phyloP scores from a whole-genome alignment of 64 coral and sea anemone species.

The Porites australiensis region DNA sequence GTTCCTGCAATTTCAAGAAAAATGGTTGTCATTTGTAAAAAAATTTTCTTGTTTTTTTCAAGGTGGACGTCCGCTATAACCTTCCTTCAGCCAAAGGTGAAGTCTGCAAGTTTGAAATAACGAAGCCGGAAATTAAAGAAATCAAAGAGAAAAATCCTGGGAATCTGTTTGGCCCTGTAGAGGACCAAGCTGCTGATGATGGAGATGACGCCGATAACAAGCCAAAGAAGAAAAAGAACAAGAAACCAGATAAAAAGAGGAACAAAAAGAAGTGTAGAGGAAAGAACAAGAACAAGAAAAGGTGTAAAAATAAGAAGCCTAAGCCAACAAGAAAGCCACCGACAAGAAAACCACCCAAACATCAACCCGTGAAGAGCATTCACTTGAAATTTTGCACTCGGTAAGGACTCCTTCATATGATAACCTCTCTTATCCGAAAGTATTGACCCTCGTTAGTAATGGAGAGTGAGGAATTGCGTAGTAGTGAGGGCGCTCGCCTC shows the following conservation, averaged over 20 bases:
- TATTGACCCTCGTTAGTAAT: no score
- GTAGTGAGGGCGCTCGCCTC: no score
- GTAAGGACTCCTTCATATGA: constrained; percentile 9
- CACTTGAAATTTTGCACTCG: constrained; percentile 60
- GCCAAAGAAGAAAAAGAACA: neutral
- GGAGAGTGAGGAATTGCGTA: no score
- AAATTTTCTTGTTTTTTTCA: neutral
- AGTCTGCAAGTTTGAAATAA: constrained; percentile 45
- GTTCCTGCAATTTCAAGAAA: no score
- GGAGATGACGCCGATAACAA: neutral
- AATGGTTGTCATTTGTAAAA: neutral
- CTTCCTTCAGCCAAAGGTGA: constrained; percentile 43
- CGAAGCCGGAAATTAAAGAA: neutral
- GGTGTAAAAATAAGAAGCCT: neutral
- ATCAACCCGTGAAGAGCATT: constrained; percentile 30
- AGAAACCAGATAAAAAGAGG: neutral
- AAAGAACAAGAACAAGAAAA: neutral
- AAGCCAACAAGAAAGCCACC: constrained; percentile 32
- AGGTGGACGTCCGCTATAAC: constrained; percentile 70
- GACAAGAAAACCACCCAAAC: constrained; percentile 21
- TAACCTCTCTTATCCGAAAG: neutral
- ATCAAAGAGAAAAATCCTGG: neutral
- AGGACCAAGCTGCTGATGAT: neutral
- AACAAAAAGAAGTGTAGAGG: neutral
- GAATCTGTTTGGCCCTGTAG: constrained; percentile 4